Percentiles rank a stretch among this genome's conserved stretches.
Conservation (phyloP, 2,888 invertebrate genomes). For the Labia minor region DNA sequence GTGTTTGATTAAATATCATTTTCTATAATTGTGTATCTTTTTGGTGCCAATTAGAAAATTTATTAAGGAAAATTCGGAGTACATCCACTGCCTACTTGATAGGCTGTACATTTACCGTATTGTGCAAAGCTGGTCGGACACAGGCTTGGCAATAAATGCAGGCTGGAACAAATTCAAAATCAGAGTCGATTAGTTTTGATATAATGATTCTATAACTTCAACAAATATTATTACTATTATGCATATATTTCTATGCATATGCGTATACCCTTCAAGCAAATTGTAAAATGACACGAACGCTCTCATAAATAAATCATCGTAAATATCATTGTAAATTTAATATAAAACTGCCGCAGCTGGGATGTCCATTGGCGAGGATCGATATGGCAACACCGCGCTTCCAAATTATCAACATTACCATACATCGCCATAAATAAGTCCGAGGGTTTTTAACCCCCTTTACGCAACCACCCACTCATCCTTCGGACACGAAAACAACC, state of each 20-base stretch:
- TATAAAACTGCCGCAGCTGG: neutral
- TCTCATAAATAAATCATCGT: constrained; percentile 13
- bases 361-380: neutral
- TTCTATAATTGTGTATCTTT: no score
- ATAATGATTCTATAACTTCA: neutral
- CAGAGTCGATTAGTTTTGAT: no score
- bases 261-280: neutral
- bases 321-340: constrained; percentile 13
- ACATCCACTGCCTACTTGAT: no score
- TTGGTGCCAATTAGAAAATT: no score
- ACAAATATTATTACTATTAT: neutral
- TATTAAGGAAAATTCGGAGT: no score
- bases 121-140: no score
- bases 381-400: neutral
- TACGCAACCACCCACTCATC: neutral
- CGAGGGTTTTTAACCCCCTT: neutral
- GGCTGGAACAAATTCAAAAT: no score
- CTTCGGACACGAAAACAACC: neutral
- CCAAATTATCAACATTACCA: constrained; percentile 13
- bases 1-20: no score
- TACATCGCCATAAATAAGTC: constrained; percentile 7
- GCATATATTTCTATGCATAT: neutral
- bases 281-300: neutral
- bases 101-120: no score
- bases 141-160: no score